A percentile compares a stretch with the other conserved stretches of the same genome.
Evolutionary conservation across 1,140 invertebrate species (phyloP).

Genomic region (Belonocnema kinseyi): DNA sequence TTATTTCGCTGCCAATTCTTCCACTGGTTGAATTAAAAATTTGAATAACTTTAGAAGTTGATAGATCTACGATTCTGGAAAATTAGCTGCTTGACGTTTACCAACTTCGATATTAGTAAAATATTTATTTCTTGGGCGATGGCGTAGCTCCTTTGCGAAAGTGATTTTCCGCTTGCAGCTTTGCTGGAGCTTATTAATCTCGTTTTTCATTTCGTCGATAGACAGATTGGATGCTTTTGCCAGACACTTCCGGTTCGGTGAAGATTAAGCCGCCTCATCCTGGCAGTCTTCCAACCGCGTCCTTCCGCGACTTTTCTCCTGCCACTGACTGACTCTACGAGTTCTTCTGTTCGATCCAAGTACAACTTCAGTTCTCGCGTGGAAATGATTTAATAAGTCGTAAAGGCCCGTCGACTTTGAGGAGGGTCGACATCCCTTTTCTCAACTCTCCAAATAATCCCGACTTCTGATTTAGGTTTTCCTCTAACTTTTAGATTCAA

Average conservation of each 20-base stretch:
- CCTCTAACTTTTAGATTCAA: neutral
- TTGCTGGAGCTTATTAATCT: constrained; percentile 32
- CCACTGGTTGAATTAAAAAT: neutral
- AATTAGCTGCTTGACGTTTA: neutral
- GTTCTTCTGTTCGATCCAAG: constrained; percentile 43
- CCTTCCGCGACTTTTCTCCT: constrained; percentile 47
- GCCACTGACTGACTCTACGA: constrained; percentile 42
- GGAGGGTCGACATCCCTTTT: constrained; percentile 64
- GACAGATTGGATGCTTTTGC: constrained; percentile 43
- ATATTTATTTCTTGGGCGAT: neutral
- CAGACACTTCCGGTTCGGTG: constrained; percentile 45
- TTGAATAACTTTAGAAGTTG: neutral
- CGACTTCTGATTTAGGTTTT: neutral
- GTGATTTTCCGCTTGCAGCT: constrained; percentile 26
- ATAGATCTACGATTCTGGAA: neutral
- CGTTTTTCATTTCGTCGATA: constrained; percentile 38
- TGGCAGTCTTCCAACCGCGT: constrained; percentile 53
- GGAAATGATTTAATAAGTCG: constrained; percentile 71
- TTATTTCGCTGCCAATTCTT: too few species aligned
- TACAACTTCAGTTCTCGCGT: constrained; percentile 39
- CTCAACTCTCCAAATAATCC: constrained; percentile 49
- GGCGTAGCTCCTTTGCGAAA: neutral
- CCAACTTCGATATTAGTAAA: constrained; percentile 3
- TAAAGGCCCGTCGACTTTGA: constrained; percentile 64
- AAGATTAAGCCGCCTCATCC: constrained; percentile 53